These are phyloP conservation scores for Diachasma alloeum DNA, from an alignment of 1,140 invertebrate genomes.

Conservation along the genomic window DNA sequence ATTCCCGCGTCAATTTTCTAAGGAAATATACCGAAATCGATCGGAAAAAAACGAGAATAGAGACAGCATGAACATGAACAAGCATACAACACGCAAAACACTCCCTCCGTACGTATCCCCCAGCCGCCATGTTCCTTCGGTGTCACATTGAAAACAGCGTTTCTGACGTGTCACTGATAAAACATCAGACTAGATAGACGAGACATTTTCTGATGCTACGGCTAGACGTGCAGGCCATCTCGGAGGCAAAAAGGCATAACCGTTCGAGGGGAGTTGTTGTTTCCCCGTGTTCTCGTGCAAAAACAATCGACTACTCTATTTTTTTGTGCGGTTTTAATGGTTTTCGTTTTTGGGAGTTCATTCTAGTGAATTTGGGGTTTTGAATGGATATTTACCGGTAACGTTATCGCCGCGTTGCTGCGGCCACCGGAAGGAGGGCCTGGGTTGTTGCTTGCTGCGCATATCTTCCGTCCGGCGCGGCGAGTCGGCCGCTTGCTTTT, in stretches of 20 bases:
- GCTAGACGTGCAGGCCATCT: neutral
- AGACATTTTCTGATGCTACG: neutral
- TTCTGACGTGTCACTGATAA: slow-evolving; percentile 30
- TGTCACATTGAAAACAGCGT: slow-evolving; percentile 19
- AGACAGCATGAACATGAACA: neutral
- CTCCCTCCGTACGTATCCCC: neutral
- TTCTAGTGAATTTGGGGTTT: neutral
- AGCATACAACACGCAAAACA: neutral
- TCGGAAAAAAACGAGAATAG: neutral
- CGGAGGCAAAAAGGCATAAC: neutral
- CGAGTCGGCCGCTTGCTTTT: slow-evolving; percentile 56
- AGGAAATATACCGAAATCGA: slow-evolving; percentile 23
- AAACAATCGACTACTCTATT: neutral
- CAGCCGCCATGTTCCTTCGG: neutral
- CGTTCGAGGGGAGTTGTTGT: neutral
- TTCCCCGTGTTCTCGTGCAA: neutral
- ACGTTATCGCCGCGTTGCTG: slow-evolving; percentile 64
- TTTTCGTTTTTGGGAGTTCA: neutral
- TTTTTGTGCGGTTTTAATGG: neutral
- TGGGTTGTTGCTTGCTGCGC: slow-evolving; percentile 66
- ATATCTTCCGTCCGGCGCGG: slow-evolving; percentile 62
- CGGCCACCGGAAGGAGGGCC: slow-evolving; percentile 66
- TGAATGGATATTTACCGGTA: slow-evolving; percentile 60
- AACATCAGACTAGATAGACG: slow-evolving; percentile 5
- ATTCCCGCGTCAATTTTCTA: slow-evolving; percentile 17